Conservation (phyloP, 2,888 invertebrate genomes). For the Digitonthophagus gazella region DNA sequence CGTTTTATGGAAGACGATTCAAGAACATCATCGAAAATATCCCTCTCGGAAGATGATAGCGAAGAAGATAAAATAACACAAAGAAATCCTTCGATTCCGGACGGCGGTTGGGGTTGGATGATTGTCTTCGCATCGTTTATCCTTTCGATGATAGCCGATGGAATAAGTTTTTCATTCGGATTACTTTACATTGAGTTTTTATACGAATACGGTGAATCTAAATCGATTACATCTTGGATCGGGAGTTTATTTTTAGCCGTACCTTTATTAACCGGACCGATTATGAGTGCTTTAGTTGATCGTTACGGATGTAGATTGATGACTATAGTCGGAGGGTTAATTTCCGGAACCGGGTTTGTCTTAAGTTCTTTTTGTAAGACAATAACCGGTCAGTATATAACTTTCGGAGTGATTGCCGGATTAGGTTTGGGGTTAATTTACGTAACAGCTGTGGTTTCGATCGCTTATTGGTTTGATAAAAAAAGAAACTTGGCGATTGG, state of each 20-base stretch:
- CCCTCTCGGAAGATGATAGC: constrained; percentile 51
- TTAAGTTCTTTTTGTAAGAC: constrained; percentile 69
- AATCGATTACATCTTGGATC: constrained; percentile 86
- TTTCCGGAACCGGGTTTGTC: constrained; percentile 74
- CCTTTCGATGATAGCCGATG: constrained; percentile 88
- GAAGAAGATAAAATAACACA: constrained; percentile 42
- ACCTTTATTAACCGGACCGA: constrained; percentile 79
- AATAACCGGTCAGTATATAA: constrained; percentile 77
- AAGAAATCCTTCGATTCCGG: constrained; percentile 63
- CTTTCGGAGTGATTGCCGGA: constrained; percentile 82
- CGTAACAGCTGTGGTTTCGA: constrained; percentile 86
- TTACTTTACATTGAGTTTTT: constrained; percentile 81
- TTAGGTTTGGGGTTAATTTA: constrained; percentile 81
- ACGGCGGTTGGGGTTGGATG: constrained; percentile 88
- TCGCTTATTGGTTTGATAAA: constrained; percentile 91
- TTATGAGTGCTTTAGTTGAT: constrained; percentile 82
- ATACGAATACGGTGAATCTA: constrained; percentile 75
- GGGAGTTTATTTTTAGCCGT: constrained; percentile 88
- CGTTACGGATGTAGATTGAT: constrained; percentile 50
- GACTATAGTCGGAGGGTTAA: constrained; percentile 62
- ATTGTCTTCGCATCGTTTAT: constrained; percentile 83
- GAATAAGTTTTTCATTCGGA: constrained; percentile 91
- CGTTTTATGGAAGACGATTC: constrained; percentile 45
- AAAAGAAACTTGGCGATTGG: constrained; percentile 83
- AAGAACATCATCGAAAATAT: constrained; percentile 56